phyloP scores from a whole-genome alignment of 2,797 vertebrate species.

The Calcarius lapponicus region DNA sequence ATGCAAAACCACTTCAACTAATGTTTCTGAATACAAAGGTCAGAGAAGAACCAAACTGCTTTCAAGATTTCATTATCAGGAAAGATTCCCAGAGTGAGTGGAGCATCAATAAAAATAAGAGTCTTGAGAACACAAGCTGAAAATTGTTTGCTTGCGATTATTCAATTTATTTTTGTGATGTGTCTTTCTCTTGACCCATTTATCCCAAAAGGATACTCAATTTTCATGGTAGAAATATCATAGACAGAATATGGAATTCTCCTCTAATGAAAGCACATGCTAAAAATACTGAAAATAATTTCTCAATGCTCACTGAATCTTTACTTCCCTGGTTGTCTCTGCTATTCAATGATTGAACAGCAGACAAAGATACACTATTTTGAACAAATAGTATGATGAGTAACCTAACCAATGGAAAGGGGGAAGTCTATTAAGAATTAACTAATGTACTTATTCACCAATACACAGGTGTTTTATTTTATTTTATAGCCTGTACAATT shows the following conservation, averaged over 20 bases:
- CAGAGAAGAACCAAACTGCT: constrained; percentile 28
- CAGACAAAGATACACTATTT: not conserved
- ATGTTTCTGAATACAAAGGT: constrained; percentile 52
- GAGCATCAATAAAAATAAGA: constrained; percentile 47
- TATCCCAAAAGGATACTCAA: constrained; percentile 25
- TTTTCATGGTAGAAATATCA: constrained; percentile 13
- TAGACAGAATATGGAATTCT: constrained; percentile 10
- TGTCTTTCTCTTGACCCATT: constrained; percentile 36
- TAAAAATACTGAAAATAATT: not conserved
- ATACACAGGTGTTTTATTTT: not conserved
- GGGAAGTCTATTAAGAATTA: not conserved
- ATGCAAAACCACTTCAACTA: constrained; percentile 44
- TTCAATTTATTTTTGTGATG: constrained; percentile 32
- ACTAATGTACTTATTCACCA: not conserved
- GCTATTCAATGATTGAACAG: not conserved
- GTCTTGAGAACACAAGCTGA: constrained; percentile 3
- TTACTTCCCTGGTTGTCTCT: constrained; percentile 2
- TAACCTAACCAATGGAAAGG: not conserved
- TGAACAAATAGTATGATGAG: not conserved
- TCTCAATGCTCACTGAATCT: not conserved
- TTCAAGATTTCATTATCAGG: constrained; percentile 28
- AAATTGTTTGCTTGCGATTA: constrained; percentile 53
- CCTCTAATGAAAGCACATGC: not conserved
- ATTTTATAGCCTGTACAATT: not conserved
- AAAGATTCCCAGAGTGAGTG: not conserved